A percentile compares a stretch with the other conserved stretches of the same genome.
Evolutionary conservation across 2,797 vertebrate species (phyloP).

Genomic region (Ctenopoma multispine): DNA sequence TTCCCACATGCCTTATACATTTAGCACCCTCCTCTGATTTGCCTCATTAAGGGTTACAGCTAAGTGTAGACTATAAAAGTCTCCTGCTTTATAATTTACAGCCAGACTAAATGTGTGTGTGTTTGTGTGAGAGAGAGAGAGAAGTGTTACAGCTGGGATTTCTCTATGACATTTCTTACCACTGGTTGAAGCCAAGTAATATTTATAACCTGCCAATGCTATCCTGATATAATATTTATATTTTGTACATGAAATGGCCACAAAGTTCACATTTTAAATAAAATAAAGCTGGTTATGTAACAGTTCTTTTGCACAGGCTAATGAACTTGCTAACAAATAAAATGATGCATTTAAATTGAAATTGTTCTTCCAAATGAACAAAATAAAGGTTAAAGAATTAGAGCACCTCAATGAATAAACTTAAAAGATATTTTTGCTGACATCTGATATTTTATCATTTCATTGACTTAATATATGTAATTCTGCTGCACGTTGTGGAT

Average conservation of each 20-base stretch:
- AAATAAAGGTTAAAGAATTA: too few species aligned
- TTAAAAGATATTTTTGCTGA: too few species aligned
- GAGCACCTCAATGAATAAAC: too few species aligned
- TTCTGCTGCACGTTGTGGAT: neutral
- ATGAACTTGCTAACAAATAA: neutral
- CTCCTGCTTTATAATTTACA: slow-evolving; percentile 13
- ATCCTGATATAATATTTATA: neutral
- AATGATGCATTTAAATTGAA: too few species aligned
- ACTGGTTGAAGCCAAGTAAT: neutral
- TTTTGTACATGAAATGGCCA: neutral
- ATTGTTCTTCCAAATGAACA: too few species aligned
- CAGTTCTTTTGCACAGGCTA: neutral
- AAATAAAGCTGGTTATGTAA: neutral
- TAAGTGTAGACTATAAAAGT: slow-evolving; percentile 24
- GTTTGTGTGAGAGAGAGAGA: slow-evolving; percentile 2
- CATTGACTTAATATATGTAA: neutral
- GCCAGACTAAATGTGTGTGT: slow-evolving; percentile 12
- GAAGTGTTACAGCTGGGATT: slow-evolving; percentile 12
- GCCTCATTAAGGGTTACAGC: slow-evolving; percentile 39
- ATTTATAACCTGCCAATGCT: neutral
- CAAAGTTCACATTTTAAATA: neutral
- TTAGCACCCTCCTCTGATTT: slow-evolving; percentile 39
- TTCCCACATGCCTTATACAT: slow-evolving; percentile 36
- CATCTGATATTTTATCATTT: neutral
- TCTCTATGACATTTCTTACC: neutral